These are phyloP conservation scores for Hormaphis cornu DNA, from an alignment of 1,140 invertebrate genomes.

Conservation along the genomic window DNA sequence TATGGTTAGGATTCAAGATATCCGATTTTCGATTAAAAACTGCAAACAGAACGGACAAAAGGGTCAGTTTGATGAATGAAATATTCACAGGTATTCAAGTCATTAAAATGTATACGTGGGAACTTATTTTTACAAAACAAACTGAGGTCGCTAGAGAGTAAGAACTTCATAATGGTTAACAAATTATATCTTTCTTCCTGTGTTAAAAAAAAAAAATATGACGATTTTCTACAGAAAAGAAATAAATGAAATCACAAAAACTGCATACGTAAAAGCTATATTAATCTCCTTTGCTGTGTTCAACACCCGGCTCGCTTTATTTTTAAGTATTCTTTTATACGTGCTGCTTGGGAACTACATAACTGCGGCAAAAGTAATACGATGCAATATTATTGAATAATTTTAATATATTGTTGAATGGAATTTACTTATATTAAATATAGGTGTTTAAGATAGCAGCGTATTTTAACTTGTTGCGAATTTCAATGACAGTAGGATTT, in stretches of 20 bases:
- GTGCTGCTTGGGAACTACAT: slow-evolving; percentile 59
- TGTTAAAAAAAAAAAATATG: slow-evolving; percentile 53
- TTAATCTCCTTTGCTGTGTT: slow-evolving; percentile 65
- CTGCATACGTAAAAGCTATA: slow-evolving; percentile 66
- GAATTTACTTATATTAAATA: too few relatives aligned
- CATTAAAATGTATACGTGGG: slow-evolving; percentile 92
- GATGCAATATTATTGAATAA: too few relatives aligned
- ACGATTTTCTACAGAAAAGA: slow-evolving; percentile 45
- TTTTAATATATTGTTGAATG: background rate
- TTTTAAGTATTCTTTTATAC: slow-evolving; percentile 64
- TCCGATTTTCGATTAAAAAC: slow-evolving; percentile 55
- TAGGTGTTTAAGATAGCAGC: slow-evolving; percentile 39
- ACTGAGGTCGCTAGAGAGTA: slow-evolving; percentile 50
- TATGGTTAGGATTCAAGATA: slow-evolving; percentile 59
- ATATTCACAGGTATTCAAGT: too few relatives aligned
- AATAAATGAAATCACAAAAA: slow-evolving; percentile 54
- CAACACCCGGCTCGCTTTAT: slow-evolving; percentile 63
- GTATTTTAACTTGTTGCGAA: slow-evolving; percentile 57
- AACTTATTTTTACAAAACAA: slow-evolving; percentile 61
- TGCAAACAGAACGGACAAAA: slow-evolving; percentile 66
- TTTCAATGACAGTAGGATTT: slow-evolving; percentile 57
- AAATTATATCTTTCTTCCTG: slow-evolving; percentile 57
- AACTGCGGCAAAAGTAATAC: slow-evolving; percentile 59
- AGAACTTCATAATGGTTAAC: too few relatives aligned
- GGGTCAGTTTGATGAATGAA: slow-evolving; percentile 79